These are phyloP conservation scores for Platysteira castanea DNA, from an alignment of 2,113 vertebrate species.

Conservation along the genomic window DNA sequence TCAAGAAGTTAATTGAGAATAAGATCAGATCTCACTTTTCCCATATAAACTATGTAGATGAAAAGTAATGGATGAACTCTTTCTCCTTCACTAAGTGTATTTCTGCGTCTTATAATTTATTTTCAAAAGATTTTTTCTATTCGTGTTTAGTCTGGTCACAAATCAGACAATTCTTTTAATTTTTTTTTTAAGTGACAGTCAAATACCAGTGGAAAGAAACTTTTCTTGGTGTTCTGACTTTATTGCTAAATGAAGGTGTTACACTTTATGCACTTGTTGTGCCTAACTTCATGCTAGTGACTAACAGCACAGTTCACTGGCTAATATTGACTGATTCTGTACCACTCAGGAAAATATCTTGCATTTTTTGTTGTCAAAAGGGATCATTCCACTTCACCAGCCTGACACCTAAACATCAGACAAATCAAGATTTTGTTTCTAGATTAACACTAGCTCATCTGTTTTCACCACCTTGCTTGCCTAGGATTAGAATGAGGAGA, in stretches of 20 bases:
- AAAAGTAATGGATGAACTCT: neutral
- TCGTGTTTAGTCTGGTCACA: neutral
- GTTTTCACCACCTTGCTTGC: conserved; percentile 21
- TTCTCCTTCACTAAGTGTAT: neutral
- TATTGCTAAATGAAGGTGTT: neutral
- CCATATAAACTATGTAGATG: neutral
- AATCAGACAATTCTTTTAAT: neutral
- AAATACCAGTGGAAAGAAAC: neutral
- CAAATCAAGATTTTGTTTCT: neutral
- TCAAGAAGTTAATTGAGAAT: neutral
- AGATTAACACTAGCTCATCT: neutral
- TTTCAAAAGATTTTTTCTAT: neutral
- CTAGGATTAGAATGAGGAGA: neutral
- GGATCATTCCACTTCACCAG: neutral
- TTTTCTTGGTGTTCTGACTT: neutral
- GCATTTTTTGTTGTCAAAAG: neutral
- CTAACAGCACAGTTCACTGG: conserved; percentile 13
- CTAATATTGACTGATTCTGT: neutral
- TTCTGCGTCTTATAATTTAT: neutral
- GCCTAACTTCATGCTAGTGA: neutral
- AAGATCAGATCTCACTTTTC: neutral
- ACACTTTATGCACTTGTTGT: neutral
- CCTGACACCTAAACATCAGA: neutral
- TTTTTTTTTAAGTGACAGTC: neutral
- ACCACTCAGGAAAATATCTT: neutral